These are phyloP conservation scores for Patiria pectinifera DNA, from an alignment of 53 echinoderm and acorn worm genomes.

Conservation along the genomic window DNA sequence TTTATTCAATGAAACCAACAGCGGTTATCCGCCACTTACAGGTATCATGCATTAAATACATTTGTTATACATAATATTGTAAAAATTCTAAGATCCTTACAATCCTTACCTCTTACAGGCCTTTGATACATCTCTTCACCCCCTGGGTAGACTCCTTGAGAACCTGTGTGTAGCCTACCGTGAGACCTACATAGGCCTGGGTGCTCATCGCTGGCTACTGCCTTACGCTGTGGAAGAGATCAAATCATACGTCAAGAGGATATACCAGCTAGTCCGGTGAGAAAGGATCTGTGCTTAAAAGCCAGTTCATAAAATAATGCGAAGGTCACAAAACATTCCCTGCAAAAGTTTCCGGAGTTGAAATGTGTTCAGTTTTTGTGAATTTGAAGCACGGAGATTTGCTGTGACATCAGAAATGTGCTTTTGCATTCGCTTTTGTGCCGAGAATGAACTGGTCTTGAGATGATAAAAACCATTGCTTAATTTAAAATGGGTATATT, in stretches of 20 bases:
- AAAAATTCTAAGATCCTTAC: not conserved
- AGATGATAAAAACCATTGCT: not conserved
- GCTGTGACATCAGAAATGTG: not conserved
- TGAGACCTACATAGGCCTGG: conserved; percentile 93
- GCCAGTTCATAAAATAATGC: too few relatives aligned
- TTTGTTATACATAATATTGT: too few relatives aligned
- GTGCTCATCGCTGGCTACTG: conserved; percentile 89
- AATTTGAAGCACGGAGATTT: not conserved
- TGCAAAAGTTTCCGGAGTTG: not conserved
- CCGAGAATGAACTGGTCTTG: not conserved
- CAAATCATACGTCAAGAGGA: conserved; percentile 92
- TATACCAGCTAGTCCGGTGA: conserved; percentile 86
- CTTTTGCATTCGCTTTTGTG: too few relatives aligned
- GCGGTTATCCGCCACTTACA: too few relatives aligned
- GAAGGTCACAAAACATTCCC: too few relatives aligned
- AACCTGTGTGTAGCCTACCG: conserved; percentile 88
- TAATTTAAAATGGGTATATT: not conserved
- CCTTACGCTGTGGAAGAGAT: conserved; percentile 95
- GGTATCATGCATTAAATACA: too few relatives aligned
- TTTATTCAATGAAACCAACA: too few relatives aligned
- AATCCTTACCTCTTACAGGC: conserved; percentile 62
- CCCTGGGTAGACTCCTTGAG: conserved; percentile 84
- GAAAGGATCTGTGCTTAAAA: not conserved
- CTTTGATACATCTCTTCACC: conserved; percentile 91
- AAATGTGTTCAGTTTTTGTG: not conserved